Conservation (phyloP, 2,888 invertebrate genomes). For the Limnephilus marmoratus region DNA sequence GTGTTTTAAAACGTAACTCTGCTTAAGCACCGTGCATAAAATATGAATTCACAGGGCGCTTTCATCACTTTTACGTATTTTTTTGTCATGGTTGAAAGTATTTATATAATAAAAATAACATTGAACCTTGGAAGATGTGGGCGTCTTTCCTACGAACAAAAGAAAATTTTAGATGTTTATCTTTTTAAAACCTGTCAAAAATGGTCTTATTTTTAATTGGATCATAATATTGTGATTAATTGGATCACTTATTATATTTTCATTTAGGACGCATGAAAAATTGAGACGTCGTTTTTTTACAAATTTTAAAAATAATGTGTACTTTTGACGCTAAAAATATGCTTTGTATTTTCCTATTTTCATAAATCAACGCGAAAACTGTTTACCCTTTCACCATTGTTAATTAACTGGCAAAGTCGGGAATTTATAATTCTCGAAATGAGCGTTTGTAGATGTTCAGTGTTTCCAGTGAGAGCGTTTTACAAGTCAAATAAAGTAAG, state of each 20-base stretch:
- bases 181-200: too few relatives aligned
- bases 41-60: too few relatives aligned
- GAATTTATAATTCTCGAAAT: conserved; percentile 21
- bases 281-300: not conserved
- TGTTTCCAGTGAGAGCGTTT: conserved; percentile 4
- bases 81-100: too few relatives aligned
- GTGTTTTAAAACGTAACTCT: too few relatives aligned
- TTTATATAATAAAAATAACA: too few relatives aligned
- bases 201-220: not conserved
- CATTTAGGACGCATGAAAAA: not conserved
- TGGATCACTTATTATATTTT: too few relatives aligned
- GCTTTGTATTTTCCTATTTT: not conserved
- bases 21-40: too few relatives aligned
- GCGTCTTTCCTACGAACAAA: too few relatives aligned
- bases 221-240: not conserved
- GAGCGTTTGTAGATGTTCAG: conserved; percentile 7
- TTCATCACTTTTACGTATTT: too few relatives aligned
- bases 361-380: conserved; percentile 19
- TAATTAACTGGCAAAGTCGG: conserved; percentile 35
- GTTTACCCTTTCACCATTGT: conserved; percentile 31
- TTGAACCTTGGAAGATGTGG: too few relatives aligned
- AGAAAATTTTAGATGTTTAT: too few relatives aligned
- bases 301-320: not conserved
- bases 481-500: conserved; percentile 32
- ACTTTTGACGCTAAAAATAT: not conserved